Evolutionary conservation across 92 coral and sea anemone species (phyloP), one percentile per base, ranked within the genome.

Genomic region (Ricordea florida): DNA sequence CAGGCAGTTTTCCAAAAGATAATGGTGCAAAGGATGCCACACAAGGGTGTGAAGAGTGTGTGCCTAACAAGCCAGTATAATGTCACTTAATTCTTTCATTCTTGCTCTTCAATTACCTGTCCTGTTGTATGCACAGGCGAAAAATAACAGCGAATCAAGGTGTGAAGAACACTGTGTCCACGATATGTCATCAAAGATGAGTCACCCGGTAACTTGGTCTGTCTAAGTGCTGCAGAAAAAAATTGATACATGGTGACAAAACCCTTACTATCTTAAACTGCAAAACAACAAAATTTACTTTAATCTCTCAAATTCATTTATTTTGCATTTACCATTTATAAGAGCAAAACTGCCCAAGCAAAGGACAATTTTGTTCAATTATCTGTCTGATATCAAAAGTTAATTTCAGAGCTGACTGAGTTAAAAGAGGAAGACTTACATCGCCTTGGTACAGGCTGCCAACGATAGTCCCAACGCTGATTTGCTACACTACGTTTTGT

Each of bases 111-210:
- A 26, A 0, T 43, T 82, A 91, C 98, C 96, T 94, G 98, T 7
- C 97, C 98, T n/a, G 98, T 94, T 13, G 98, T 94, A 61, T 88
- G 90, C 10, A 42, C 10, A 6, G 98, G 98, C 23, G 98, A 94
- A 79, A 94, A 94, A 71, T 86, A 85, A 61, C 97, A 83, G 11
- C 97, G 84, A 29, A 92, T 87, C 23, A 94, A 77, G 5, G 97
- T 87, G 29, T 88, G 84, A 14, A 93, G 65, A 6, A 94, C 94
- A 15, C 80, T 76, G 75, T 94, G 98, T 34, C 98, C 98, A 44
- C 98, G 98, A 43, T 94, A 94, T 33, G 98, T 91, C 98, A 88
- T 94, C 6, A 94, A 66, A 16, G 97, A 91, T 21, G 91, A 61
- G 58, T 94, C 98, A 11, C 98, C 98, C 34, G 37, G 53, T 18